These are phyloP conservation scores for Rachycentron canadum DNA, from an alignment of 2,797 vertebrate species.

Conservation along the genomic window DNA sequence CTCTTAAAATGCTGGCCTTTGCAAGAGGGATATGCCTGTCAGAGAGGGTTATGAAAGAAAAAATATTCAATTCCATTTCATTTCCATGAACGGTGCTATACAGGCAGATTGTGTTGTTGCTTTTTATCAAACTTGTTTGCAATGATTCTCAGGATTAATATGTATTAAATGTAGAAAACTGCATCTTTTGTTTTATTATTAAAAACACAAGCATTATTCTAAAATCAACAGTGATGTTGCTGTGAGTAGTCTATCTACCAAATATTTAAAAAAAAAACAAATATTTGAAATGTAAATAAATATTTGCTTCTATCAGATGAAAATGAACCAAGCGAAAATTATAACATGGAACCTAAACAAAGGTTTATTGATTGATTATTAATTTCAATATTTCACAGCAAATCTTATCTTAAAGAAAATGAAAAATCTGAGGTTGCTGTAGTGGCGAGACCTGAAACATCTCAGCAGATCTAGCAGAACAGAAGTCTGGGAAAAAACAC, in stretches of 20 bases:
- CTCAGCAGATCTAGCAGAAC: slow-evolving; percentile 11
- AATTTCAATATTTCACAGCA: neutral
- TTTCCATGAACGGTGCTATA: neutral
- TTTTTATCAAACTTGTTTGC: neutral
- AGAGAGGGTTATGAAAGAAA: slow-evolving; percentile 13
- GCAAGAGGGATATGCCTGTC: slow-evolving; percentile 24
- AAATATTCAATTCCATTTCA: neutral
- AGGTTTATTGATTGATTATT: too few species aligned
- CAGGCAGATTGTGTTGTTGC: neutral
- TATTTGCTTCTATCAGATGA: neutral
- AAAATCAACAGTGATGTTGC: neutral
- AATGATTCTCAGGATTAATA: neutral
- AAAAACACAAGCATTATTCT: neutral
- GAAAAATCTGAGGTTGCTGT: neutral
- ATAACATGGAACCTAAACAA: neutral
- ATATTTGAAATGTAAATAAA: neutral
- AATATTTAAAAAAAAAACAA: neutral
- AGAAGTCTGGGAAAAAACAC: neutral
- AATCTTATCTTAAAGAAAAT: neutral
- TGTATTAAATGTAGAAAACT: neutral
- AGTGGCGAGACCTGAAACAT: neutral
- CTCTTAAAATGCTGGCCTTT: slow-evolving; percentile 24
- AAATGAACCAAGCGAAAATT: neutral
- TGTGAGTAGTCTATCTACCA: neutral
- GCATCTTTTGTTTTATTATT: neutral